Evolutionary conservation across 1,140 invertebrate genomes (phyloP).

Genomic region (Zaprionus africanus): DNA sequence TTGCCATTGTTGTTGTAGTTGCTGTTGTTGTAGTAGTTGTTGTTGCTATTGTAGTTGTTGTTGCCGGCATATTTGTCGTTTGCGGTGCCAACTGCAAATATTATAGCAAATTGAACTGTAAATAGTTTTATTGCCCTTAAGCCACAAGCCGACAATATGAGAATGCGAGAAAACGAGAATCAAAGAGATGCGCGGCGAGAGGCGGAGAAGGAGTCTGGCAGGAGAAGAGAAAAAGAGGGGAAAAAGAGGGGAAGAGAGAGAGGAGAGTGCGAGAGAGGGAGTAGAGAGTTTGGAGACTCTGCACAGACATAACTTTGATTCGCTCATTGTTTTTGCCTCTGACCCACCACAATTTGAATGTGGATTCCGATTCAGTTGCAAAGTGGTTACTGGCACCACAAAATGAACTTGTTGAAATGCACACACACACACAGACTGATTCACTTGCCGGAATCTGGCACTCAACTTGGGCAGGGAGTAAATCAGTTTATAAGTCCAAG

Average conservation of each 20-base stretch:
- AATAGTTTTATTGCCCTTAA: conserved; percentile 77
- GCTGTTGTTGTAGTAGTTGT: conserved; percentile 35
- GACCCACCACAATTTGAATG: conserved; percentile 25
- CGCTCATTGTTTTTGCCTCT: conserved; percentile 48
- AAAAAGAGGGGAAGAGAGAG: background rate
- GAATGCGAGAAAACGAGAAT: conserved; percentile 5
- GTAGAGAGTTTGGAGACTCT: background rate
- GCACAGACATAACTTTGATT: conserved; percentile 48
- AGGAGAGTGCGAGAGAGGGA: background rate
- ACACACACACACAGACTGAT: conserved; percentile 36
- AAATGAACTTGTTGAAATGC: conserved; percentile 71
- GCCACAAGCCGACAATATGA: conserved; percentile 52
- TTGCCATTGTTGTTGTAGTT: conserved; percentile 25
- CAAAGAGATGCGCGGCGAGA: background rate
- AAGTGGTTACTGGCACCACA: conserved; percentile 20
- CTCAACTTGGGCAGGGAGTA: background rate
- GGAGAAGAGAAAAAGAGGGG: background rate
- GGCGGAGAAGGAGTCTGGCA: background rate
- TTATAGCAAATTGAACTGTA: conserved; percentile 82
- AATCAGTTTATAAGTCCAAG: conserved; percentile 18
- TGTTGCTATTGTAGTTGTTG: conserved; percentile 40
- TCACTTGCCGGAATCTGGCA: conserved; percentile 51
- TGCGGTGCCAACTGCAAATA: conserved; percentile 74
- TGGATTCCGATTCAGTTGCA: conserved; percentile 5
- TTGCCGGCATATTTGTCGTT: conserved; percentile 74